Conservation (phyloP, 2,797 vertebrate genomes). For the Bucorvus abyssinicus region DNA sequence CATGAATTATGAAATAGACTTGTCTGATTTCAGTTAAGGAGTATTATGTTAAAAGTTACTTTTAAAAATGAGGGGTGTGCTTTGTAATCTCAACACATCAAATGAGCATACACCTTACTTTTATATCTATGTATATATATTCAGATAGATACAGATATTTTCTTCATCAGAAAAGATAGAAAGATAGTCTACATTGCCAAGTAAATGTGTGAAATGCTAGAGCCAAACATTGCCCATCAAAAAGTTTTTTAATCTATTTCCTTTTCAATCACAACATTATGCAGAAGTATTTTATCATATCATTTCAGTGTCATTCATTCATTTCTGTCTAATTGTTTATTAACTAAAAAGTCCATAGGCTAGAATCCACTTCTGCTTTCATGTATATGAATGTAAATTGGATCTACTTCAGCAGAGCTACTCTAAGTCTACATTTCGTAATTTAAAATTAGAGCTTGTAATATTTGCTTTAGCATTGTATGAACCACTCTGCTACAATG, state of each 20-base stretch:
- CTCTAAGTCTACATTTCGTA: not conserved
- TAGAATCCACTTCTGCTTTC: not conserved
- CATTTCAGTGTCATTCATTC: not conserved
- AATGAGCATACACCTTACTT: not conserved
- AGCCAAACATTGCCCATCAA: not conserved
- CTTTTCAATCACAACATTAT: not conserved
- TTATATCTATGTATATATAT: not conserved
- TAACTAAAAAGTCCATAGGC: not conserved
- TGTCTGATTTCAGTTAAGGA: not conserved
- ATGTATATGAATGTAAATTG: not conserved
- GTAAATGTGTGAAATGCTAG: not conserved
- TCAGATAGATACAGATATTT: not conserved
- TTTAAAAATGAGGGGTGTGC: not conserved
- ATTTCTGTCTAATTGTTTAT: not conserved
- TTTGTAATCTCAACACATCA: not conserved
- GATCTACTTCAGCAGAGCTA: not conserved
- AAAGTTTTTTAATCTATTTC: not conserved
- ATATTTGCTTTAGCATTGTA: not conserved
- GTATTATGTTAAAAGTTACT: not conserved
- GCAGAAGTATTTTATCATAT: not conserved
- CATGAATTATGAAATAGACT: not conserved
- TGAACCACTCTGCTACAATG: not conserved
- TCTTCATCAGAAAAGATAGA: not conserved
- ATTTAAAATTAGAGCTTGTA: not conserved
- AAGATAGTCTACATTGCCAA: not conserved